These are phyloP conservation scores for Microcebus murinus DNA, from an alignment of 2,113 vertebrate genomes.

Conservation along the genomic window DNA sequence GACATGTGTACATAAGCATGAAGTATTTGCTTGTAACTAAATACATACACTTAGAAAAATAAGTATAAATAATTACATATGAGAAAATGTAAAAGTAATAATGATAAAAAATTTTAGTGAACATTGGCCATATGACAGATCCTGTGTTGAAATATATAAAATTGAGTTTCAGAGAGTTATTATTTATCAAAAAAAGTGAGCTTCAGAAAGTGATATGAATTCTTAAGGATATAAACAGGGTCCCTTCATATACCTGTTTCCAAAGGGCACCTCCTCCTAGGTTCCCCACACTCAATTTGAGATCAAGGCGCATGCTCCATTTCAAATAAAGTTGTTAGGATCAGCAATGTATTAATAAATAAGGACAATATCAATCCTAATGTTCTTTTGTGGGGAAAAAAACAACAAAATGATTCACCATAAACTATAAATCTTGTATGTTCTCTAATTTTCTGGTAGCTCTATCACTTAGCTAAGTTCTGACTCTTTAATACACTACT, in stretches of 20 bases:
- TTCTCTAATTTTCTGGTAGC: not conserved
- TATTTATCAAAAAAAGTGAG: not conserved
- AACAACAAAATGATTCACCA: not conserved
- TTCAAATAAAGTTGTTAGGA: not conserved
- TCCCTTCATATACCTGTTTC: not conserved
- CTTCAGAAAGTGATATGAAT: not conserved
- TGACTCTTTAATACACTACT: not conserved
- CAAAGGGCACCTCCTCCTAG: not conserved
- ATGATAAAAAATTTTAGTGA: not conserved
- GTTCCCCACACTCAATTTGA: not conserved
- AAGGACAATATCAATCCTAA: not conserved
- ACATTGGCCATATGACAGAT: not conserved
- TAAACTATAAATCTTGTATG: not conserved
- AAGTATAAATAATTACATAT: not conserved
- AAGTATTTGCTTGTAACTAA: not conserved
- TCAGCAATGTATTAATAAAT: not conserved
- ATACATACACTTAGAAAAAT: not conserved
- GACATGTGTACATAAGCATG: not conserved
- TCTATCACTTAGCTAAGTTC: not conserved
- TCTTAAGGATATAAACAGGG: not conserved
- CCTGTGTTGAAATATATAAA: not conserved
- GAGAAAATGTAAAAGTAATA: not conserved
- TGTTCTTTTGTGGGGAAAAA: not conserved
- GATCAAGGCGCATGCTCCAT: not conserved
- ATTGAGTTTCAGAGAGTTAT: not conserved